phyloP scores from a whole-genome alignment of 2,113 vertebrate species.

The Nycticebus coucang region DNA sequence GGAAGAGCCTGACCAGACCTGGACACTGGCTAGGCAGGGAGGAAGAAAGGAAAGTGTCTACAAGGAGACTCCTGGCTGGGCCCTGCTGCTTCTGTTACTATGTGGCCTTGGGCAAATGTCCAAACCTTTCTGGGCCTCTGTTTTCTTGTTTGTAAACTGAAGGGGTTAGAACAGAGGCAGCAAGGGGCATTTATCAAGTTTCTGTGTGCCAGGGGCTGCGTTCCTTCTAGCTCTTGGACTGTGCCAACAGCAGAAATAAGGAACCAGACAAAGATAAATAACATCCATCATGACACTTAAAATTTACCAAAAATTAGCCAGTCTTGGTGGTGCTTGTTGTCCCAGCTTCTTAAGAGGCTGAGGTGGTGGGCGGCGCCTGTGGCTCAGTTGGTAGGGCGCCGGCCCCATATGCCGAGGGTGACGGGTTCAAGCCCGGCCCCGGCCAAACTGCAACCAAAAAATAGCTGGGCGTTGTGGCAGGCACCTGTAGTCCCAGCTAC shows the following conservation, averaged over 20 bases:
- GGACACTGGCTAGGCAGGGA: not conserved
- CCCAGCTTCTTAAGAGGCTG: not conserved
- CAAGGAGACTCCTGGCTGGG: not conserved
- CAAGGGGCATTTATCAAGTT: not conserved
- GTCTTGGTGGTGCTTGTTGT: not conserved
- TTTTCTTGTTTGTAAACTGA: constrained; percentile 9
- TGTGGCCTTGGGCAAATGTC: not conserved
- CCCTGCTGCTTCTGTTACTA: not conserved
- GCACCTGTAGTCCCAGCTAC: too few species aligned
- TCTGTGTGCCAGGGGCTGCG: not conserved
- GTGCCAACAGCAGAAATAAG: not conserved
- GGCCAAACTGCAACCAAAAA: too few species aligned
- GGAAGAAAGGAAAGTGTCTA: not conserved
- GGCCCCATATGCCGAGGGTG: too few species aligned
- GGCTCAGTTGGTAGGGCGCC: too few species aligned
- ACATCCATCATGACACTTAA: not conserved
- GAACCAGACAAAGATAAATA: not conserved
- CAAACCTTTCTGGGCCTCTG: not conserved
- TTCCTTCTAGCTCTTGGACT: not conserved
- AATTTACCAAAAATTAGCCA: not conserved
- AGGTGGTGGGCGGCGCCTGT: too few species aligned
- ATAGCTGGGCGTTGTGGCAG: too few species aligned
- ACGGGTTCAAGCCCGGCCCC: too few species aligned
- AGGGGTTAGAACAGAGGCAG: not conserved
- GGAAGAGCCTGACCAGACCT: not conserved